These are phyloP conservation scores for Halictus ligatus DNA, from an alignment of 2,888 invertebrate genomes.

Conservation along the genomic window DNA sequence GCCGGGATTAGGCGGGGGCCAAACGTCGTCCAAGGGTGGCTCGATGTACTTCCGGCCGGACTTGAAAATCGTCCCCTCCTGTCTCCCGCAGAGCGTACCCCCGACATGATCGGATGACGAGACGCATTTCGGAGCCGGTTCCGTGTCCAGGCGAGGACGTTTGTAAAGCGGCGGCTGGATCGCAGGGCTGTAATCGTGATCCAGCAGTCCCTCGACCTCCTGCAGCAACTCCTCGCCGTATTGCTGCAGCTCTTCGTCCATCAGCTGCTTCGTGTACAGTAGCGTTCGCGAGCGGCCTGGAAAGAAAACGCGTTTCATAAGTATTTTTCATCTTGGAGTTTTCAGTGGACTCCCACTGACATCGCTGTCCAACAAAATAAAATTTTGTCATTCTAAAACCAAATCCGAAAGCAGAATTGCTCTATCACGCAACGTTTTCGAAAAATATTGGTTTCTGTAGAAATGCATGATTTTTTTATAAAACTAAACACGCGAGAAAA, in stretches of 20 bases:
- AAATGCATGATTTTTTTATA: too few relatives aligned
- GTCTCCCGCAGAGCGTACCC: conserved; percentile 69
- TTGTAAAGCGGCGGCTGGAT: conserved; percentile 77
- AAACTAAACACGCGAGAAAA: too few relatives aligned
- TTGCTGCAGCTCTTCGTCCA: conserved; percentile 80
- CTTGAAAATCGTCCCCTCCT: conserved; percentile 59
- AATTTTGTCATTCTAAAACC: too few relatives aligned
- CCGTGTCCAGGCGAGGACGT: conserved; percentile 76
- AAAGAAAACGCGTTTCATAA: background rate
- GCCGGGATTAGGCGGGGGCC: conserved; percentile 85
- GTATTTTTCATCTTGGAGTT: background rate
- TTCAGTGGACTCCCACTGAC: too few relatives aligned
- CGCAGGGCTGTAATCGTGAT: conserved; percentile 81
- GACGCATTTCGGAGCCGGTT: conserved; percentile 67
- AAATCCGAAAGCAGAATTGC: too few relatives aligned
- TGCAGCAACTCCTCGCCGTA: conserved; percentile 81
- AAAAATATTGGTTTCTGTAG: too few relatives aligned
- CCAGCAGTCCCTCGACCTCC: conserved; percentile 80
- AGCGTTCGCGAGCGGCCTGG: conserved; percentile 82
- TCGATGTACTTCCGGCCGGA: conserved; percentile 85
- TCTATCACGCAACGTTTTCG: too few relatives aligned
- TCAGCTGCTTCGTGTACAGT: conserved; percentile 79
- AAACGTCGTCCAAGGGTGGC: conserved; percentile 87
- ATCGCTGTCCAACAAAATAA: too few relatives aligned
- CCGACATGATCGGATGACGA: conserved; percentile 72